These are phyloP conservation scores for Nannoperca australis DNA, from an alignment of 2,797 vertebrate species.

Conservation along the genomic window DNA sequence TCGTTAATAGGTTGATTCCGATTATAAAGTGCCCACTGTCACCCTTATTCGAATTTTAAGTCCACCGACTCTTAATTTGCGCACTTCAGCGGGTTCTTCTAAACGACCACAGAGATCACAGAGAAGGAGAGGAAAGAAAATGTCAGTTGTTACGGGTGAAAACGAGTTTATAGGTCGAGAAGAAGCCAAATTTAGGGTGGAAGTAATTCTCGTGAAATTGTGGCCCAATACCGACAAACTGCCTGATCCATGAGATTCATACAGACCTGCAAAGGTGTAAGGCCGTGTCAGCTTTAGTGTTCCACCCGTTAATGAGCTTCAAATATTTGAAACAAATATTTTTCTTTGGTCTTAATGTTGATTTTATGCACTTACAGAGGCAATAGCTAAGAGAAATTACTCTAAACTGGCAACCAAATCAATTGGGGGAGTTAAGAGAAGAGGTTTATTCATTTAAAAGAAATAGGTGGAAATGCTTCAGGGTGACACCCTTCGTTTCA, in stretches of 20 bases:
- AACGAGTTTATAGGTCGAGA: background rate
- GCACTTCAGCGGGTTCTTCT: background rate
- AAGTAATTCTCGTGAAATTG: background rate
- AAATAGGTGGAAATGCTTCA: background rate
- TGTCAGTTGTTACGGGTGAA: background rate
- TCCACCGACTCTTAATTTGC: background rate
- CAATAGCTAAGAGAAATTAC: background rate
- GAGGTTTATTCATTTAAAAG: background rate
- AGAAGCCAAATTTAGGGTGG: background rate
- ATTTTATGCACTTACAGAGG: background rate
- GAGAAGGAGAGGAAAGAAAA: background rate
- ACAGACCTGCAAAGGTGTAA: background rate
- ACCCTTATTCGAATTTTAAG: background rate
- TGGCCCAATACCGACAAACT: background rate
- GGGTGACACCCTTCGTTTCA: background rate
- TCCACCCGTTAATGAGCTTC: background rate
- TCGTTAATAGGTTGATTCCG: background rate
- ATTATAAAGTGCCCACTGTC: background rate
- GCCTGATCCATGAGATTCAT: background rate
- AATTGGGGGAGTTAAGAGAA: background rate
- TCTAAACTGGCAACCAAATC: background rate
- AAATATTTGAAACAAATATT: background rate
- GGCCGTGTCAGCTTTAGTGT: background rate
- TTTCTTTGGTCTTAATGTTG: background rate
- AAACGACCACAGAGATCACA: conserved; percentile 3